Base-by-base conservation (phyloP, 2,888 invertebrate species). In the Mesorhabditis belari region DNA sequence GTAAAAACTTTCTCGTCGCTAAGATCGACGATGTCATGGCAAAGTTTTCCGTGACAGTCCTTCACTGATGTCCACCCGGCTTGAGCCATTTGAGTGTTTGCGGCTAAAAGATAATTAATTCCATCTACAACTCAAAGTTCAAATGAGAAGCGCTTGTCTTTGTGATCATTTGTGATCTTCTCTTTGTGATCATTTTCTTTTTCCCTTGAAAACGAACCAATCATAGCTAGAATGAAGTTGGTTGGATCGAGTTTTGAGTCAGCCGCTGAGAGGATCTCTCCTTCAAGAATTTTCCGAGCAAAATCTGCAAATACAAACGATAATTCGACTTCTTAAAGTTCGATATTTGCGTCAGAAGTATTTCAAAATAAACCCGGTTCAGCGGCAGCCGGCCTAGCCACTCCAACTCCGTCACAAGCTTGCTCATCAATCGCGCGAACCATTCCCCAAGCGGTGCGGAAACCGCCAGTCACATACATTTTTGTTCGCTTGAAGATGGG, bases 381-480 rank as follows among this genome's bases (percentile, higher is more conserved):
- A 3, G 72, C 72, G 5, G 73, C 68, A 0, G 62, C 60, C 6
- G 75, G 72, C 4, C 75, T 51, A 1, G 62, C 72, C 24, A 75
- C 49, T 21, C 72, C 71, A 21, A 75, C 66, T 50, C 73, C 73
- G 24, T 75, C 68, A 3, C 73, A 70, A 12, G 65, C 63, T 4
- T 62, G 63, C 12, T 58, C 53, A 17, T 57, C 51, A 6, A 75
- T 55, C 12, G 75, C 75, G 2, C 62, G 59, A 1, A 67, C 64
- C 75, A 75, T 75, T 19, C 65, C 72, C 0, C 61, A 55, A 12
- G 61, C 72, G 17, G 72, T 74, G 25, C 75, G 58, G 61, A 75
- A 75, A 19, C 74, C 74, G 4, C 74, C 74, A n/a, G 74, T 74
- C 5, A 71, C 28, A 57, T 73, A 74, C 21, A 73, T 61, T 0